Base-by-base conservation (phyloP, 64 coral and sea anemone genomes). In the Exaiptasia diaphana region DNA sequence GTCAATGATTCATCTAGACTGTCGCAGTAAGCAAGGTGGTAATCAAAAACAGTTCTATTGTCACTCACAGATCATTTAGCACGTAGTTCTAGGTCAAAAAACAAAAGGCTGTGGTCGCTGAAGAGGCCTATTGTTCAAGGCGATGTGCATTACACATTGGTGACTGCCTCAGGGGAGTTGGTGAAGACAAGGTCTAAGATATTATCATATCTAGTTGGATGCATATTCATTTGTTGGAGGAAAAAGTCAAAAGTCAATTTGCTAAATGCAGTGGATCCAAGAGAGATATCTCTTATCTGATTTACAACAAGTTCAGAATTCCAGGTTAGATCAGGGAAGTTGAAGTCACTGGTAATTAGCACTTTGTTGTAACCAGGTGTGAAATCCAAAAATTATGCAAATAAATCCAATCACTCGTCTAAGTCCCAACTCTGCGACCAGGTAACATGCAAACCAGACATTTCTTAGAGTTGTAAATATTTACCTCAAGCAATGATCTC, bases 121-220 rank as follows among this genome's bases (percentile, higher is more conserved):
- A 64, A 80, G 6, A 64, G 57, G 17, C 15, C 39, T 56, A 80
- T 61, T 80, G 34, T 59, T 25, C 41, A 45, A 42, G 65, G 42
- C 38, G 50, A n/a, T 71, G 23, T 24, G 43, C 49, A 71, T 56
- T 26, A 65, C 38, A 68, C 63, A 57, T 83, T 63, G 30, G 12
- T 29, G 53, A 68, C 64, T 27, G 57, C 39, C 57, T 64, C 76
- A 80, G 52, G 57, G 76, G 76, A 64, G 35, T 26, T 80, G 3
- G 76, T 80, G 5, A 80, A 80, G 10, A 80, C 23, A 80, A 80
- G 76, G 14, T 80, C 76, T 14, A 80, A 26, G 63, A 80, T 49
- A 42, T 80, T 63, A 80, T 79, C 62, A 40, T 56, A 6, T 57
- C 34, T 78, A 11, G 52, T 59, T 57, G 71, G 27, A 75, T 46